A percentile compares a stretch with the other conserved stretches of the same genome.
Evolutionary conservation across 2,888 invertebrate genomes (phyloP).

Genomic region (Eurytoma californica): DNA sequence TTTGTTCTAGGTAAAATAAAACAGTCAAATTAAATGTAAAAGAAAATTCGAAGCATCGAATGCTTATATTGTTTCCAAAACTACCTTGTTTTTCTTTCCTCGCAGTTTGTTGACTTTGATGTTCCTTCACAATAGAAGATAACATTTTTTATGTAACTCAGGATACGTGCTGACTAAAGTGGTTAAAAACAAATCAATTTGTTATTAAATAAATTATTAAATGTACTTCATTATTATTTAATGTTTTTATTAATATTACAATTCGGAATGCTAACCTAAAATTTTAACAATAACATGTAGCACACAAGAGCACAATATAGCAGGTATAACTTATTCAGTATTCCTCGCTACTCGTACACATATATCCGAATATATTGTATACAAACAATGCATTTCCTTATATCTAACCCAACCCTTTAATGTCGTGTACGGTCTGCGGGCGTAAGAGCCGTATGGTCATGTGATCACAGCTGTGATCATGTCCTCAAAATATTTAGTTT

Average conservation of each 20-base stretch:
- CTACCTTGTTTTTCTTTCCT: constrained; percentile 90
- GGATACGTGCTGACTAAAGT: neutral
- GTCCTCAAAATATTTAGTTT: no score
- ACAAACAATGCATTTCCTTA: no score
- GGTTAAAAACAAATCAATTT: constrained; percentile 5
- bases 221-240: constrained; percentile 40
- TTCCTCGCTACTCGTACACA: no score
- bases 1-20: constrained; percentile 83
- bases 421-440: no score
- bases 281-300: constrained; percentile 7
- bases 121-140: constrained; percentile 90
- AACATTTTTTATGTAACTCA: constrained; percentile 79
- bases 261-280: constrained; percentile 43
- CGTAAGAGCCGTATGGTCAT: no score
- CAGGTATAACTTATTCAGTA: no score
- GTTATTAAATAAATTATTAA: neutral
- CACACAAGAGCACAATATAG: neutral
- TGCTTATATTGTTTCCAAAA: neutral
- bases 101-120: constrained; percentile 86
- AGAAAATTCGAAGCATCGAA: constrained; percentile 17
- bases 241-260: constrained; percentile 24
- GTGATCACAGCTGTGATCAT: no score
- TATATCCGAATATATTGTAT: no score
- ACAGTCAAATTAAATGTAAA: constrained; percentile 66
- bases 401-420: no score